Evolutionary conservation across 2,113 vertebrate species (phyloP), one percentile per base, ranked within the genome.

Genomic region (Uropsilus gracilis): DNA sequence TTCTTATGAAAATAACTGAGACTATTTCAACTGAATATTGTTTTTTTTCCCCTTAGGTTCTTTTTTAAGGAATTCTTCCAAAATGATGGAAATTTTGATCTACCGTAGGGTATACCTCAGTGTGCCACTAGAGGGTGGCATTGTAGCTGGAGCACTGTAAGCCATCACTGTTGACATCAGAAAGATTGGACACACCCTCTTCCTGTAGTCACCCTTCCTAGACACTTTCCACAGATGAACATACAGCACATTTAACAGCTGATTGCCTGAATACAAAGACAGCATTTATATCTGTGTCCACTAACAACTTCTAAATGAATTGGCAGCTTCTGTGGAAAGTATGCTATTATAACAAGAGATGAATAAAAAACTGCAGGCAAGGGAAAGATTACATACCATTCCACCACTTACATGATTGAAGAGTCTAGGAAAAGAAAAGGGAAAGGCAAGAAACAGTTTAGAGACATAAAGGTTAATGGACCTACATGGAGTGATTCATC

Each of bases 111-210:
- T 30, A 55, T 88, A 77, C 88, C 32, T 53, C n/a, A 24, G 3
- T 57, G 8, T 50, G 66, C 71, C 95, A 55, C 84, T 78, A 96
- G 94, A 80, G 90, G 90, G 86, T 42, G 72, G 53, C 66, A 81
- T 61, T 94, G 76, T 16, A 78, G 42, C 32, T 81, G 8, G 5
- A 11, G 63, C 57, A 42, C 30, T 16, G 6, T 57, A 59, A 77
- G 16, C 14, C 32, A 66, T 37, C 48, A 64, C 0, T 64, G 7
- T 44, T 71, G 57, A 57, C 9, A 13, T 57, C 39, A 24, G 16
- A 22, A 84, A 11, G 8, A 6, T 24, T 12, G 14, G 22, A 55
- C 6, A 66, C 16, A 4, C 17, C 44, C 5, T 20, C 72, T 39
- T 66, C 32, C 66, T 72, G 2, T 18, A 39, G 53, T 68, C 42